Percentiles rank a stretch among this genome's conserved stretches.
phyloP scores from a whole-genome alignment of 1,140 invertebrate species.

The Leptoteleia sp. region DNA sequence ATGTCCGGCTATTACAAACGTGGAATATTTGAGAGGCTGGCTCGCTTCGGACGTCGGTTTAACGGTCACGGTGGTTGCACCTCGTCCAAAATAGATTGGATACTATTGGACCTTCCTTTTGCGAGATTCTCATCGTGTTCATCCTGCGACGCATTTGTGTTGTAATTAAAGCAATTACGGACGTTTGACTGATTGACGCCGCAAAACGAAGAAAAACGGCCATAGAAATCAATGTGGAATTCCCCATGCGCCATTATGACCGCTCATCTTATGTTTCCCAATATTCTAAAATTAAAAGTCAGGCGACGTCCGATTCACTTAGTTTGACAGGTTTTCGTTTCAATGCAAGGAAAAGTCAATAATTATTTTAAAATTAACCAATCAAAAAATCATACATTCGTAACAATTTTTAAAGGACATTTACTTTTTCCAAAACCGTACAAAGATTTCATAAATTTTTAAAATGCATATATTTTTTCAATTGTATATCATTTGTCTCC shows the following conservation, averaged over 20 bases:
- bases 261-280: conserved; percentile 25
- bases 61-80: conserved; percentile 60
- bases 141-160: conserved; percentile 44
- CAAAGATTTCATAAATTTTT: too few species aligned
- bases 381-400: too few species aligned
- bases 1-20: conserved; percentile 77
- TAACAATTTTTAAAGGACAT: too few species aligned
- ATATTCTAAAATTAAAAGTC: conserved; percentile 18
- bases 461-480: too few species aligned
- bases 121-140: conserved; percentile 53
- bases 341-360: too few species aligned
- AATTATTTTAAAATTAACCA: too few species aligned
- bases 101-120: conserved; percentile 52
- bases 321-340: conserved; percentile 1
- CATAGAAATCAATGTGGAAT: conserved; percentile 28
- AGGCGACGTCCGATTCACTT: not conserved
- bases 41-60: conserved; percentile 57
- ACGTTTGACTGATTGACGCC: conserved; percentile 45
- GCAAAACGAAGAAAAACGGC: conserved; percentile 26
- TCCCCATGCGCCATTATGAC: conserved; percentile 11
- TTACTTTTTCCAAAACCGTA: too few species aligned
- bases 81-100: conserved; percentile 64
- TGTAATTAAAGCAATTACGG: conserved; percentile 55
- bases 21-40: conserved; percentile 76
- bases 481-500: too few species aligned